Conservation (phyloP, 2,113 vertebrate species). For the Calonectris borealis region DNA sequence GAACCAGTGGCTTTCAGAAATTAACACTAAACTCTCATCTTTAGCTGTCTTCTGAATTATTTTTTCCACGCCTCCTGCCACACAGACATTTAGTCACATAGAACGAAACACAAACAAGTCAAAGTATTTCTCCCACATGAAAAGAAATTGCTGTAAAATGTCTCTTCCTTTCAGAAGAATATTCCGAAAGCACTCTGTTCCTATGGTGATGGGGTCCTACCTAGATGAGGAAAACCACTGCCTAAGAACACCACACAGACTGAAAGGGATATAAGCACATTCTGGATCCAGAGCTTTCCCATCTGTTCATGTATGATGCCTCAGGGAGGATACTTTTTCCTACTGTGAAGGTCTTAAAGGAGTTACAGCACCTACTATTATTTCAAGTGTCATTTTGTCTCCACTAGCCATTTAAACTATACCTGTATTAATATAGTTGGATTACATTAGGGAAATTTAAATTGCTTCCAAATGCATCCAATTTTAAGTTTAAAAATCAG, state of each 20-base stretch:
- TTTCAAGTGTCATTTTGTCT: neutral
- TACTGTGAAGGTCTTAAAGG: neutral
- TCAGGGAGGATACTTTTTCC: neutral
- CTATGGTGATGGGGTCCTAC: neutral
- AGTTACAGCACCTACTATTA: neutral
- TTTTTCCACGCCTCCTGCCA: neutral
- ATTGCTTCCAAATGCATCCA: neutral
- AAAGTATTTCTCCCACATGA: neutral
- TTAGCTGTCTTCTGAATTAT: neutral
- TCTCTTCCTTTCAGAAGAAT: neutral
- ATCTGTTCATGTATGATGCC: accelerated
- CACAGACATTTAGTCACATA: neutral
- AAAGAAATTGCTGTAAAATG: neutral
- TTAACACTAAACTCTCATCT: neutral
- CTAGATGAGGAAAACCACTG: neutral
- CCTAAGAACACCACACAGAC: neutral
- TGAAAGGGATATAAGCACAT: neutral
- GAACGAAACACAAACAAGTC: neutral
- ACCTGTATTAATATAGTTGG: neutral
- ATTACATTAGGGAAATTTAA: neutral
- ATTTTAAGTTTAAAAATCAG: neutral
- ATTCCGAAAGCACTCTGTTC: neutral
- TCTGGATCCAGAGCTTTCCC: neutral
- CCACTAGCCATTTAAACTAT: neutral
- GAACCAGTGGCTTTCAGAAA: neutral